Base-by-base conservation (phyloP, 2,113 vertebrate species). In the Otus sunia region DNA sequence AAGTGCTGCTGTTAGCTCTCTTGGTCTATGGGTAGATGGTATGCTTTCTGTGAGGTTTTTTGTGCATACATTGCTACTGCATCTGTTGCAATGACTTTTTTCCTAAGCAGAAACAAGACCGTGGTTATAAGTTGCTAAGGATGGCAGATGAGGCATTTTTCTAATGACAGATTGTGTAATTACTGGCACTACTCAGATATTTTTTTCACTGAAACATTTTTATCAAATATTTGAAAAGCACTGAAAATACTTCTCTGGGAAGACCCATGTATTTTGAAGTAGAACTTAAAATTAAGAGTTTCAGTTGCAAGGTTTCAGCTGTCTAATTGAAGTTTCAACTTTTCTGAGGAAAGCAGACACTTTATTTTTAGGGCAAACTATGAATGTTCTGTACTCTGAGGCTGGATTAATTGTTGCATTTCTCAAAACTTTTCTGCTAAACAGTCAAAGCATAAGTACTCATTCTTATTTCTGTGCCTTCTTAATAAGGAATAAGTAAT, bases 241-340 rank as follows among this genome's bases (percentile, higher is more conserved):
- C 16, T 55, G 50, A n/a, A 17, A 52, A 34, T 5, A 13, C 3
- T n/a, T 71, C 15, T 59, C 10, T 16, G 22, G 39, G 29, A 87
- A 78, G 14, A 69, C 3, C 6, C 2, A 3, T 0, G 0, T 12
- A 20, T 36, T 64, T 73, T 89, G 19, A 39, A 39, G 32, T 4
- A 34, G 5, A 67, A 45, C 4, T 53, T 37, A 14, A 50, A 58
- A 34, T 30, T 18, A 12, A 10, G 37, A 34, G 18, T 27, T 45
- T 50, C 23, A 12, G 1, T 15, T 47, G 13, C 32, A 63, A 52
- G 6, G 12, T 79, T 81, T 78, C 12, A 37, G 14, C 10, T 34
- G 12, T 82, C 7, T 55, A 43, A 71, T 22, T 50, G 23, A 76
- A 52, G 36, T 47, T 47, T 43, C n/a, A 34, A 6, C 9, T 73